A percentile compares a stretch with the other conserved stretches of the same genome.
Evolutionary conservation across 2,797 vertebrate species (phyloP).

Genomic region (Phrynocephalus forsythii): DNA sequence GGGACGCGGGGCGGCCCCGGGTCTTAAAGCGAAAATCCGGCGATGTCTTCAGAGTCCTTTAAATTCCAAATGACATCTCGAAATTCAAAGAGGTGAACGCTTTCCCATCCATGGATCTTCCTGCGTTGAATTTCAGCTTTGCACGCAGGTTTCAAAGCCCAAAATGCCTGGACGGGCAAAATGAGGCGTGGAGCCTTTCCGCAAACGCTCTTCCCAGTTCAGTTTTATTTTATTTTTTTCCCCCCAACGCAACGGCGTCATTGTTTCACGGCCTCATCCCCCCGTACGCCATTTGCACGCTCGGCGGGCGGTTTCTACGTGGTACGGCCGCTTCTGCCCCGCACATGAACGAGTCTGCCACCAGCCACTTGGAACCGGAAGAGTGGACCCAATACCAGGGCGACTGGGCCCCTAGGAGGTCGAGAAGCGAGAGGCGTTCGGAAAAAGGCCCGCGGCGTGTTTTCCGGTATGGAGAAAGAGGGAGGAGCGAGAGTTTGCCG

Average conservation of each 20-base stretch:
- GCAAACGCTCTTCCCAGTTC: not conserved
- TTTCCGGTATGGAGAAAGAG: not conserved
- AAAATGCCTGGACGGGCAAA: not conserved
- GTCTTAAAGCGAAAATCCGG: not conserved
- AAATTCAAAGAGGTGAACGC: no score
- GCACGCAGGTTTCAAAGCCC: not conserved
- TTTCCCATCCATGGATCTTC: no score
- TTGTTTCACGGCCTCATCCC: no score
- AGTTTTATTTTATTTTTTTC: no score
- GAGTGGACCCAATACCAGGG: fast-evolving
- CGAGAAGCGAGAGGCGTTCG: not conserved
- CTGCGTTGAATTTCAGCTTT: not conserved
- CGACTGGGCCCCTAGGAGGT: no score
- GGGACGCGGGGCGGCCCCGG: not conserved
- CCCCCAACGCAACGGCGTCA: no score
- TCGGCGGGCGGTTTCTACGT: not conserved
- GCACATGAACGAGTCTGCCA: not conserved
- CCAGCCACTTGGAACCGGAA: not conserved
- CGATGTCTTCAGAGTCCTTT: not conserved
- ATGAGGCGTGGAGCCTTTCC: no score
- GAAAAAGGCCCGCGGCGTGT: not conserved
- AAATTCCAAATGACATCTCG: not conserved
- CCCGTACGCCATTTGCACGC: not conserved
- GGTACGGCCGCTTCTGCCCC: not conserved
- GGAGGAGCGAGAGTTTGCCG: fast-evolving